Evolutionary conservation across 2,797 vertebrate species (phyloP), one percentile per base, ranked within the genome.

Genomic region (Hylomyscus alleni): DNA sequence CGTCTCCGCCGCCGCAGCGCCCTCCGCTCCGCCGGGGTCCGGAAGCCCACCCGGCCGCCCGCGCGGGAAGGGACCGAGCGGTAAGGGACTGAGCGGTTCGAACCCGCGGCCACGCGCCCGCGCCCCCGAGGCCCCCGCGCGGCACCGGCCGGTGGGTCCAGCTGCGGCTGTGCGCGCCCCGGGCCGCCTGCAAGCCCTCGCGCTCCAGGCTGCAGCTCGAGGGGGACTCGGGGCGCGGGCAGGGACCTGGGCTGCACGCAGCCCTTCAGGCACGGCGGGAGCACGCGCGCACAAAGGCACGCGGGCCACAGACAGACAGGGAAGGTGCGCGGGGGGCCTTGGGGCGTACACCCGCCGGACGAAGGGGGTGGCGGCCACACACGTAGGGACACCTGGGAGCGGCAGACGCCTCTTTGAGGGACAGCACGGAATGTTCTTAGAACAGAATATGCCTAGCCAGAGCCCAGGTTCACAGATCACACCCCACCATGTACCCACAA

Each of bases 281-380:
- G 95, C 96, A 91, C 87, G 76, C 40, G 91, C 67, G 93, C 95
- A 97, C 97, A 95, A 93, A 97, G 93, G 90, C 97, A 87, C 89
- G 87, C 67, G 89, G 86, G 81, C 90, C 97, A 34, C 83, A 94
- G 91, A 34, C 83, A 94, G 91, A 90, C 92, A 86, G 93, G 54
- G 75, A 95, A 83, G 80, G 76, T 44, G 92, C 37, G 91, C 94
- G 75, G 87, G 87, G 93, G 83, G 89, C 86, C 85, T 77, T 6
- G n/a, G 78, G 91, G 17, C 75, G 11, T 76, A 86, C 73, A 24
- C 72, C 69, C 14, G 78, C 85, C 50, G 85, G 85, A 73, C 85
- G 67, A 87, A 88, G 62, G 76, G 82, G 75, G 76, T 22, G 88
- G 60, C 31, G 24, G 78, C 82, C 72, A 37, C 89, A 75, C n/a